These are phyloP conservation scores for Hozukius guyotensis DNA, from an alignment of 2,797 vertebrate species.

Conservation along the genomic window DNA sequence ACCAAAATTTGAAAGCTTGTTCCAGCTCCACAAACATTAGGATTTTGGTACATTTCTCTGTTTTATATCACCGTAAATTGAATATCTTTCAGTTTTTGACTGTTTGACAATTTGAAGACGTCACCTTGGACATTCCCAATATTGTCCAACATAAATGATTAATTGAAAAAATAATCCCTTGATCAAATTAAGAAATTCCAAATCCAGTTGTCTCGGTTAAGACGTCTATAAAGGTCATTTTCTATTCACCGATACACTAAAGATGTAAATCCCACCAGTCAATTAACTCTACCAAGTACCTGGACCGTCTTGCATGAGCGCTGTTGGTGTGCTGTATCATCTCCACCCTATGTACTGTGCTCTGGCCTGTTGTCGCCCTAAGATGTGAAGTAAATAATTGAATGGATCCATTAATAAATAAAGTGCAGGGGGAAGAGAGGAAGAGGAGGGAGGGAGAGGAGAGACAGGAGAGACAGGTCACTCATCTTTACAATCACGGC, in stretches of 20 bases:
- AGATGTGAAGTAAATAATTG: constrained; percentile 82
- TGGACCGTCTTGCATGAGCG: constrained; percentile 3
- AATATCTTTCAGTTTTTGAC: not conserved
- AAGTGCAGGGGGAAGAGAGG: constrained; percentile 61
- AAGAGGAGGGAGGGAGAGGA: constrained; percentile 22
- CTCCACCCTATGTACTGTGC: constrained; percentile 50
- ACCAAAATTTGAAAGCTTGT: not conserved
- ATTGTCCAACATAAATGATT: not conserved
- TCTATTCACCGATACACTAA: not conserved
- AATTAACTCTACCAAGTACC: constrained; percentile 27
- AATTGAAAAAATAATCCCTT: not conserved
- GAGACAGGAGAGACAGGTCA: constrained; percentile 65
- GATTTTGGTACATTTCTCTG: not conserved
- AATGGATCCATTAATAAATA: constrained; percentile 84
- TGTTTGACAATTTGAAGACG: not conserved
- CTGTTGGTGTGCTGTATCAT: constrained; percentile 54
- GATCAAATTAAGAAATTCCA: not conserved
- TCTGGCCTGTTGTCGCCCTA: constrained; percentile 68
- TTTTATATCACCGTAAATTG: not conserved
- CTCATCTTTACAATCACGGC: constrained; percentile 75
- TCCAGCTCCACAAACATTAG: not conserved
- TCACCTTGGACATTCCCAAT: not conserved
- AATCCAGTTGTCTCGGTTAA: not conserved
- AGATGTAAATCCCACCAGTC: constrained; percentile 7
- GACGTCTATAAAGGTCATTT: not conserved